Percentiles rank a stretch among this genome's conserved stretches.
Conservation (phyloP, 2,797 vertebrate genomes). For the Arnoldichthys spilopterus region DNA sequence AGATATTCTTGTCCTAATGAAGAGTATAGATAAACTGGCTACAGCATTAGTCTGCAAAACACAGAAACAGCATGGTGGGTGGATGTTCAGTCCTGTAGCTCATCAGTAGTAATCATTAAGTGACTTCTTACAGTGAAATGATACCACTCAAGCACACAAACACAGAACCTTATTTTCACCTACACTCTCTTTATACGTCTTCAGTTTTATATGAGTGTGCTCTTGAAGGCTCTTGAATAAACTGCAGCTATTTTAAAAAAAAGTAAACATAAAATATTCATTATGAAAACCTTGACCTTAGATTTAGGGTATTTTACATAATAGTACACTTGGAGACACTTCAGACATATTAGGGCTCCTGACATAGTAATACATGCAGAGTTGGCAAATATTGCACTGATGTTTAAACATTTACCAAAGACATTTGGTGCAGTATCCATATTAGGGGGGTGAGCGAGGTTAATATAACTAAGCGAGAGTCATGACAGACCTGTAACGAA, state of each 20-base stretch:
- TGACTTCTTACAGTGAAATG: background rate
- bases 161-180: background rate
- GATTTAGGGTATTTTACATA: background rate
- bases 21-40: background rate
- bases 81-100: conserved; percentile 2
- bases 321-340: background rate
- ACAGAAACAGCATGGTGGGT: background rate
- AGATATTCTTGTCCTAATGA: background rate
- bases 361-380: background rate
- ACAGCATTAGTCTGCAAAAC: background rate
- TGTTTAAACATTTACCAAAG: background rate
- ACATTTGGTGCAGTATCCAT: background rate
- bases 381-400: background rate
- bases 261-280: background rate
- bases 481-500: background rate
- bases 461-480: background rate
- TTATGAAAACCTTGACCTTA: background rate
- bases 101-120: background rate
- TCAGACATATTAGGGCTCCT: background rate
- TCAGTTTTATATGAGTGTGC: background rate
- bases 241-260: background rate
- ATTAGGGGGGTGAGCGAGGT: background rate
- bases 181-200: background rate
- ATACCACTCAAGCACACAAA: background rate
- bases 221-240: background rate